Base-by-base conservation (phyloP, 2,113 vertebrate species). In the Pseudois nayaur region DNA sequence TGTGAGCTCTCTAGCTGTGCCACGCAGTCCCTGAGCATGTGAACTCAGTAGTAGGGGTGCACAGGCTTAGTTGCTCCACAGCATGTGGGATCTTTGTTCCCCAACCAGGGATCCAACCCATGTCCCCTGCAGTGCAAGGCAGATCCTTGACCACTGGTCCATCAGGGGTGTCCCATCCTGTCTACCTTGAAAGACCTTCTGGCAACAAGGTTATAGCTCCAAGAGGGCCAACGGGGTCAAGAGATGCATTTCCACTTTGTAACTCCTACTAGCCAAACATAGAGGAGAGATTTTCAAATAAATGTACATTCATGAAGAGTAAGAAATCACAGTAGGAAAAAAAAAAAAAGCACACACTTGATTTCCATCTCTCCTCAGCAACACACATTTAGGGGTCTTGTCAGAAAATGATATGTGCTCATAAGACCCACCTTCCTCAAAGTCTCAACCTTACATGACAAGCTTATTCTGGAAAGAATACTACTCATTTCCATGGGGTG, bases 281-380 rank as follows among this genome's bases (percentile, higher is more conserved):
- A 76, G 23, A 60, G 50, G 40, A 67, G 25, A 86, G 7, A 25
- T 67, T 98, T 93, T 92, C n/a, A 82, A 90, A 81, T 81, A 92
- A 48, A 91, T 76, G 48, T 6, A 60, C 4, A 45, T 71, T 85
- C 8, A 27, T 19, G 45, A 29, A 29, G 81, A 57, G 74, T 71
- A 14, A 71, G 17, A 33, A 64, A 43, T 17, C 45, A 43, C 8
- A 78, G 29, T 6, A 10, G 40, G 6, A 13, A 43, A 76, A 74
- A 29, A 76, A 74, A 25, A 71, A 76, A 33, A 52, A 60, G 12
- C 9, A 21, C 10, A 17, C 21, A 29, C 15, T 67, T 87, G 59
- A 48, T 36, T 40, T 19, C 57, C 17, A 62, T 64, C 48, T 95
- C 45, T 90, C 45, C 29, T 89, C 45, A 89, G 16, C 76, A 84